Evolutionary conservation across 2,113 vertebrate species (phyloP).

Genomic region (Gavialis gangeticus): DNA sequence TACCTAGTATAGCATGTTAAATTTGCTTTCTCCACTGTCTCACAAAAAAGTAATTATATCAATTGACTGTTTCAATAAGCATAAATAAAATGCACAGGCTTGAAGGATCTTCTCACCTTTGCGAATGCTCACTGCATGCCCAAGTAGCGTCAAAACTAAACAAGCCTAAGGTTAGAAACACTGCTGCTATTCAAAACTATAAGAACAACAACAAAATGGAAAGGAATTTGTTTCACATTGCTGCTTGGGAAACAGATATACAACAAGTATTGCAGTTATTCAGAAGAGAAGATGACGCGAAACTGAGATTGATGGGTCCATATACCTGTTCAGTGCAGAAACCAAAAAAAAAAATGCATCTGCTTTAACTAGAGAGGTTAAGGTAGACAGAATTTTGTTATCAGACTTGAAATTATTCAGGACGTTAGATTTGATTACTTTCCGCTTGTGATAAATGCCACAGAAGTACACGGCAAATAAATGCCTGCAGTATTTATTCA

Average conservation of each 20-base stretch:
- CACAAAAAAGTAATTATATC: not conserved
- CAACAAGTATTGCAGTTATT: not conserved
- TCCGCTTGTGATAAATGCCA: accelerated
- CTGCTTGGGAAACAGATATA: not conserved
- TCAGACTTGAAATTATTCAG: not conserved
- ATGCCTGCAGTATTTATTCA: accelerated
- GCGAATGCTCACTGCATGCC: not conserved
- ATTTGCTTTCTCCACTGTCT: not conserved
- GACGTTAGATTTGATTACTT: accelerated
- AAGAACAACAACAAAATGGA: not conserved
- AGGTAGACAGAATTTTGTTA: accelerated
- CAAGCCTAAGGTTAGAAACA: not conserved
- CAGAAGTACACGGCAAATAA: not conserved
- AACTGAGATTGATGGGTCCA: not conserved
- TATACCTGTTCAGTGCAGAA: not conserved
- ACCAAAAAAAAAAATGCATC: not conserved
- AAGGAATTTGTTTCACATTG: not conserved
- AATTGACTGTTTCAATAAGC: not conserved
- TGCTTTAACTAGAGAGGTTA: not conserved
- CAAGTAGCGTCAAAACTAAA: not conserved
- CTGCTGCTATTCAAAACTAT: not conserved
- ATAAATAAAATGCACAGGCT: not conserved
- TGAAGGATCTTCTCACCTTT: not conserved
- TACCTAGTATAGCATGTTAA: not conserved
- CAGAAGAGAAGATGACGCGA: not conserved